Evolutionary conservation across 2,888 invertebrate species (phyloP), one percentile per base, ranked within the genome.

Genomic region (Ophion costatus): DNA sequence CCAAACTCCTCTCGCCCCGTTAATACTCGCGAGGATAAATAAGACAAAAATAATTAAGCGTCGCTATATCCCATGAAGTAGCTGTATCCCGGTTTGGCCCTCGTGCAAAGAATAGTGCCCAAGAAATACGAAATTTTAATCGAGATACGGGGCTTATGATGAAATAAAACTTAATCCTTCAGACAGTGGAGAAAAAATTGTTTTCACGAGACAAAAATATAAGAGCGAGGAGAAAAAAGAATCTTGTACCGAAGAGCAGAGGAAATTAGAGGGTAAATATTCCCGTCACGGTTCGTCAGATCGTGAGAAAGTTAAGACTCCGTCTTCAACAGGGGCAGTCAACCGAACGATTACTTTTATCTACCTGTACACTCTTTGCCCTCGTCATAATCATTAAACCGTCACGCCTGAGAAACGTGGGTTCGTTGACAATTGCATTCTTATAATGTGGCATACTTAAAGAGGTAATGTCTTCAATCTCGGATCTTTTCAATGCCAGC

Each of bases 201-300:
- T 2, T 29, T 24, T 29, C 66, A 14, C 7, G 14, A 24, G 29
- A 67, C 7, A 51, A 38, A 29, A 20, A 66, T 20, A 45, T n/a
- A 64, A 6, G 59, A 69, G 56, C 61, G 11, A 20, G n/a, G 57
- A 45, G 33, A 14, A 38, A 9, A 42, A 17, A 59, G 22, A 20
- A 59, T 14, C 10, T 20, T 20, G 20, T 11, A 24, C 14, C 42
- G 38, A 77, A 69, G 45, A 51, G 20, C n/a, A 17, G 10, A 24
- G 61, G 20, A 51, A 69, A 61, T 38, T 70, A 42, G 56, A 81
- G 56, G 69, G 33, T 70, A 75, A 76, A 63, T 76, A 81, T 70
- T 77, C 42, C 57, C 77, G 80, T 80, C 76, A 84, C 73, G 83
- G 83, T 63, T 84, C 83, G 83, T 73, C 83, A 56, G 77, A 80